phyloP scores from a whole-genome alignment of 2,888 invertebrate species.

The Scrobipalpa atriplicella region DNA sequence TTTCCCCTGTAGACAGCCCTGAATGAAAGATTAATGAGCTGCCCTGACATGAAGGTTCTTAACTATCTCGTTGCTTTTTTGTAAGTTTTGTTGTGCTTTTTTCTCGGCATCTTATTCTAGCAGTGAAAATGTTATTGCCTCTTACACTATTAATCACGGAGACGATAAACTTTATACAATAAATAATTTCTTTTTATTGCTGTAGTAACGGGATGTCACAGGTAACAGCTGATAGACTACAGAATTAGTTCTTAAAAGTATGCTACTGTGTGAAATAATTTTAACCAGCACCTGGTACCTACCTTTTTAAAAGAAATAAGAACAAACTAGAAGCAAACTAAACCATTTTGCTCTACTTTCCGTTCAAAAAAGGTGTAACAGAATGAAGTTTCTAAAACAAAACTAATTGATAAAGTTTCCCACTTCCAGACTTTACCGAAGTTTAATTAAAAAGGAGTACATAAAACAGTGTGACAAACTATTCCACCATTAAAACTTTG shows the following conservation, averaged over 20 bases:
- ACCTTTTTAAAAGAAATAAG: too few species aligned
- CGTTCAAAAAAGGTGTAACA: background rate
- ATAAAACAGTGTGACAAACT: background rate
- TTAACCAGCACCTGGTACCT: background rate
- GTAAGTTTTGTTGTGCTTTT: background rate
- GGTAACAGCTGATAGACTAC: background rate
- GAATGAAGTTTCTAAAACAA: conserved; percentile 6
- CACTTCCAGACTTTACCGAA: background rate
- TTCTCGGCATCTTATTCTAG: background rate
- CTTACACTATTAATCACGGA: too few species aligned
- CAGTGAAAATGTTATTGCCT: background rate
- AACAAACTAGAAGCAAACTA: background rate
- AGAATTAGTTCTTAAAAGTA: background rate
- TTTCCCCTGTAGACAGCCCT: conserved; percentile 26
- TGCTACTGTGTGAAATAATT: background rate
- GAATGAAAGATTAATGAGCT: conserved; percentile 41
- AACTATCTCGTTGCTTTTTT: conserved; percentile 17
- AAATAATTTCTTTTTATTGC: background rate
- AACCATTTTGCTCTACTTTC: background rate
- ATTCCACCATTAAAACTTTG: conserved; percentile 18
- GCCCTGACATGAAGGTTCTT: conserved; percentile 18
- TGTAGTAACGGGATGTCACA: too few species aligned
- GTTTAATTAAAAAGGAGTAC: background rate
- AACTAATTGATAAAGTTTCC: background rate
- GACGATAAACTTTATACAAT: too few species aligned